Conservation (phyloP, 2,888 invertebrate species). For the Perizoma flavofasciatum region DNA sequence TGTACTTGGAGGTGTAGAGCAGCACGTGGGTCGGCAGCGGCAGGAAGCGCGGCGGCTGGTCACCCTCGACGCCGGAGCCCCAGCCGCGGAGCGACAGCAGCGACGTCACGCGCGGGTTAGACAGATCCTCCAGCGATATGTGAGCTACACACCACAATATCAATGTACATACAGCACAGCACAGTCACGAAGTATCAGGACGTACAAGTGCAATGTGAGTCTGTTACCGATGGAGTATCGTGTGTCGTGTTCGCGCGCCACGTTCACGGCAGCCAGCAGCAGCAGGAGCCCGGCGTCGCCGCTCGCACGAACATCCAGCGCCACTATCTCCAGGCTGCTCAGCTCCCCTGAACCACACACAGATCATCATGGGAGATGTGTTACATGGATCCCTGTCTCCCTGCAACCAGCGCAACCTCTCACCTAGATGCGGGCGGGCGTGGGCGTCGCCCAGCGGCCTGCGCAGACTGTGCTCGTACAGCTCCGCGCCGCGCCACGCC, state of each 20-base stretch:
- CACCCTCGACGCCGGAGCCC: slow-evolving; percentile 36
- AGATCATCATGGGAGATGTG: too few relatives aligned
- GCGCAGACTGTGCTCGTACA: slow-evolving; percentile 90
- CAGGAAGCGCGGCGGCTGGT: slow-evolving; percentile 55
- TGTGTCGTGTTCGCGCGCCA: slow-evolving; percentile 86
- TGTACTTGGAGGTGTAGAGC: slow-evolving; percentile 56
- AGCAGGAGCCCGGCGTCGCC: slow-evolving; percentile 83
- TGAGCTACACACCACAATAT: slow-evolving; percentile 54
- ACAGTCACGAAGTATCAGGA: too few relatives aligned
- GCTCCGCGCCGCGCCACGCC: slow-evolving; percentile 90
- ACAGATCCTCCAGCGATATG: slow-evolving; percentile 55
- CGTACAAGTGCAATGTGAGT: too few relatives aligned
- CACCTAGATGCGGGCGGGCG: slow-evolving; percentile 32
- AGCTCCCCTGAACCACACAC: slow-evolving; percentile 72
- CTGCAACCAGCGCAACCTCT: background rate
- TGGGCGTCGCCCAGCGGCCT: slow-evolving; percentile 86
- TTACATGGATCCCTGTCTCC: too few relatives aligned
- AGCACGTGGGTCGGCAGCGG: slow-evolving; percentile 54
- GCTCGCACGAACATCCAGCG: slow-evolving; percentile 90
- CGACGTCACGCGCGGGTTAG: slow-evolving; percentile 56
- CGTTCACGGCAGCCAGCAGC: slow-evolving; percentile 88
- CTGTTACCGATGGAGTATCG: slow-evolving; percentile 88
- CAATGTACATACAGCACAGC: background rate
- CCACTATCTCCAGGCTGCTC: slow-evolving; percentile 87
- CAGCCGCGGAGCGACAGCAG: slow-evolving; percentile 51